phyloP scores from a whole-genome alignment of 2,888 invertebrate species.

The Lysandra bellargus region DNA sequence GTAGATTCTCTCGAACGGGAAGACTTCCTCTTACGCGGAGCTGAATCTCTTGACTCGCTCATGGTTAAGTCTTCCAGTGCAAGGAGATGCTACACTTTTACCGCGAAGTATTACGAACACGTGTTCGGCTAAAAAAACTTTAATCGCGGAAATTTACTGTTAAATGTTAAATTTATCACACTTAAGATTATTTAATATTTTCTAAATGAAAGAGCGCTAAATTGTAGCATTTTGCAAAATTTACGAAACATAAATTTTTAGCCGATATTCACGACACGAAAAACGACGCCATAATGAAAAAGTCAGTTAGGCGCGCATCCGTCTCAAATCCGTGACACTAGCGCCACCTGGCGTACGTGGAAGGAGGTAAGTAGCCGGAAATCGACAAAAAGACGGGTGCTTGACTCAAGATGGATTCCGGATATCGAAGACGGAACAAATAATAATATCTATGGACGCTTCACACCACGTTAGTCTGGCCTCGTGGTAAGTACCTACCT shows the following conservation, averaged over 20 bases:
- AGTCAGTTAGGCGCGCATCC: too few species aligned
- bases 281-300: too few species aligned
- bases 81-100: not conserved
- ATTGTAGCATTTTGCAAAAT: too few species aligned
- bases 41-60: not conserved
- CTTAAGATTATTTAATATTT: too few species aligned
- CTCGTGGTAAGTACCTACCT: too few species aligned
- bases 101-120: not conserved
- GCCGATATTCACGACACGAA: too few species aligned
- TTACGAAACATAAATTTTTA: too few species aligned
- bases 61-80: not conserved
- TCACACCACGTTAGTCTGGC: too few species aligned
- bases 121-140: not conserved
- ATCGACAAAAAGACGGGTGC: not conserved
- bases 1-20: not conserved
- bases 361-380: not conserved
- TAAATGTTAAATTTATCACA: too few species aligned
- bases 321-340: not conserved
- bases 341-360: not conserved
- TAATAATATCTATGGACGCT: too few species aligned
- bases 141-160: too few species aligned
- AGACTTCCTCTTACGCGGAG: slow-evolving; percentile 4
- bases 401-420: not conserved
- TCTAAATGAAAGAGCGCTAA: too few species aligned
- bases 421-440: not conserved